phyloP scores from a whole-genome alignment of 2,797 vertebrate genomes.

The Sphaeramia orbicularis region DNA sequence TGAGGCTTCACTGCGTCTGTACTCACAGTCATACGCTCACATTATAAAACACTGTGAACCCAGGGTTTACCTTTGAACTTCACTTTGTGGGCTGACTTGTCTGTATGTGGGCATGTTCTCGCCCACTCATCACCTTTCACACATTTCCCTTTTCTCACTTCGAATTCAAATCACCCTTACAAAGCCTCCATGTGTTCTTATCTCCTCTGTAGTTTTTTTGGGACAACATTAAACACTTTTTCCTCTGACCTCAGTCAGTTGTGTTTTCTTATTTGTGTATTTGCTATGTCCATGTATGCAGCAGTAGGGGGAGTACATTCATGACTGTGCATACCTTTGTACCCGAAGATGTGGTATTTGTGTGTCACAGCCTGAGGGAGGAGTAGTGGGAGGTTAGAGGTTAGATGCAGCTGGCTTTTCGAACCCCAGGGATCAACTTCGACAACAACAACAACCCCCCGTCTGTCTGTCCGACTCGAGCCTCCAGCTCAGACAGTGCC shows the following conservation, averaged over 20 bases:
- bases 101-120: background rate
- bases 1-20: background rate
- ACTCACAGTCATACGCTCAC: background rate
- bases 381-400: slow-evolving; percentile 40
- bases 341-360: background rate
- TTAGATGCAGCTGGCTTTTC: slow-evolving; percentile 41
- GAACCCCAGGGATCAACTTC: slow-evolving; percentile 46
- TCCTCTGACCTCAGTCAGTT: background rate
- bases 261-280: slow-evolving; percentile 14
- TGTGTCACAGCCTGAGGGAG: slow-evolving; percentile 35
- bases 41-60: background rate
- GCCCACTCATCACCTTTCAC: background rate
- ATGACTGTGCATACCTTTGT: background rate
- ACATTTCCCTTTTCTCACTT: background rate
- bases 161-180: background rate
- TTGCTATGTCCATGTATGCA: background rate
- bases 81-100: slow-evolving; percentile 8
- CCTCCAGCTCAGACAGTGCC: slow-evolving; percentile 39
- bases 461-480: background rate
- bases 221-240: background rate
- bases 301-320: background rate
- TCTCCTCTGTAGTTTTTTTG: background rate
- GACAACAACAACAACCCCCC: slow-evolving; percentile 32
- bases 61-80: slow-evolving; percentile 17
- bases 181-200: background rate